Conservation (phyloP, 53 echinoderm and acorn worm species). For the Astropecten irregularis region DNA sequence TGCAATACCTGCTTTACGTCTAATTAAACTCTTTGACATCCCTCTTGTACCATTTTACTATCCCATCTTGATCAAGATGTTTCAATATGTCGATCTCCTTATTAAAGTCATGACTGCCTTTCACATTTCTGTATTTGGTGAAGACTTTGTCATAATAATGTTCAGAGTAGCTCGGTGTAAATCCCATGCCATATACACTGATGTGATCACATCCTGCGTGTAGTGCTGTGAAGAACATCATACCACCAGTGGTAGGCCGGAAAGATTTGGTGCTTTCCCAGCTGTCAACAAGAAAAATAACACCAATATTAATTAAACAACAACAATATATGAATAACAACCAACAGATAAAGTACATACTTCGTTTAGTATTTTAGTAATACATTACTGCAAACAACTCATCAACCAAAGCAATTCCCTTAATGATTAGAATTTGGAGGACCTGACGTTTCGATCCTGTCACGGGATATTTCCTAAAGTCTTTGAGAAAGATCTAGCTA, state of each 20-base stretch:
- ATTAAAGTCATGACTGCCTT: slow-evolving; percentile 83
- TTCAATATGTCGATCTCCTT: slow-evolving; percentile 75
- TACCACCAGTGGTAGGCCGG: slow-evolving; percentile 90
- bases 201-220: slow-evolving; percentile 83
- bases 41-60: slow-evolving; percentile 85
- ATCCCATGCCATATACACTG: slow-evolving; percentile 94
- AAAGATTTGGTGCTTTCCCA: slow-evolving; percentile 88
- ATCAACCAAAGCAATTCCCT: too few species aligned
- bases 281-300: slow-evolving; percentile 56
- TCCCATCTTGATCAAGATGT: slow-evolving; percentile 64
- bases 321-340: too few species aligned
- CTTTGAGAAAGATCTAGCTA: too few species aligned
- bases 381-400: too few species aligned
- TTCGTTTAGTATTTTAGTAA: too few species aligned
- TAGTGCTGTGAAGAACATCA: slow-evolving; percentile 90
- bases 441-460: too few species aligned
- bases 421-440: too few species aligned
- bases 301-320: too few species aligned
- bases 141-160: slow-evolving; percentile 87
- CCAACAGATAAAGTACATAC: too few species aligned
- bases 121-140: slow-evolving; percentile 54
- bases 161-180: slow-evolving; percentile 70
- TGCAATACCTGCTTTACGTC: too few species aligned
- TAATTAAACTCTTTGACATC: slow-evolving; percentile 68
- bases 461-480: too few species aligned